Percentiles rank a stretch among this genome's conserved stretches.
These are phyloP conservation scores for Candidula unifasciata DNA, from an alignment of 2,888 invertebrate species.

Conservation along the genomic window DNA sequence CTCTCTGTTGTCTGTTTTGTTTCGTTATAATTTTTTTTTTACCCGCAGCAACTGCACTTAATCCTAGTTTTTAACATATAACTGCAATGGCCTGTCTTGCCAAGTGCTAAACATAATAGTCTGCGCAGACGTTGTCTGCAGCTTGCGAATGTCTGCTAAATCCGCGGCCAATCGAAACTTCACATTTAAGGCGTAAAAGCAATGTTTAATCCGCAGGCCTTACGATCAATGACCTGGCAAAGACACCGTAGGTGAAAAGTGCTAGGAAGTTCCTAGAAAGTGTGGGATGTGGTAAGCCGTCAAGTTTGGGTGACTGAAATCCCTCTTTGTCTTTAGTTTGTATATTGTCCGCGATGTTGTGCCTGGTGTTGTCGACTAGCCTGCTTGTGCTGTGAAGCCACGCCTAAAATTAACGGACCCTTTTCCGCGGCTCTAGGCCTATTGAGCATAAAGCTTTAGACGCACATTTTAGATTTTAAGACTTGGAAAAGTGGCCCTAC, in stretches of 20 bases:
- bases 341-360: too few species aligned
- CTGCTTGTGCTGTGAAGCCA: too few species aligned
- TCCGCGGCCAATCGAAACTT: constrained; percentile 28
- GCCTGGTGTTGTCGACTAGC: too few species aligned
- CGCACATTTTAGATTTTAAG: too few species aligned
- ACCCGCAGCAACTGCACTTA: not conserved
- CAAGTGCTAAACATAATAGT: constrained; percentile 22
- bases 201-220: not conserved
- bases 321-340: too few species aligned
- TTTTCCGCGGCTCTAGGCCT: too few species aligned
- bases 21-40: not conserved
- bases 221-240: constrained; percentile 6
- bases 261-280: not conserved
- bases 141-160: constrained; percentile 9
- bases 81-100: constrained; percentile 17
- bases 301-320: not conserved
- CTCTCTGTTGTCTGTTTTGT: not conserved
- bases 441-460: too few species aligned
- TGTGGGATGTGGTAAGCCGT: not conserved
- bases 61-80: not conserved
- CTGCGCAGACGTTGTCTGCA: not conserved
- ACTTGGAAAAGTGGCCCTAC: too few species aligned
- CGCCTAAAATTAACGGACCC: too few species aligned
- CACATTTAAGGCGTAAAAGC: constrained; percentile 1
- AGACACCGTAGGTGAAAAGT: not conserved